These are phyloP conservation scores for Luperina testacea DNA, from an alignment of 2,888 invertebrate genomes.

Conservation along the genomic window DNA sequence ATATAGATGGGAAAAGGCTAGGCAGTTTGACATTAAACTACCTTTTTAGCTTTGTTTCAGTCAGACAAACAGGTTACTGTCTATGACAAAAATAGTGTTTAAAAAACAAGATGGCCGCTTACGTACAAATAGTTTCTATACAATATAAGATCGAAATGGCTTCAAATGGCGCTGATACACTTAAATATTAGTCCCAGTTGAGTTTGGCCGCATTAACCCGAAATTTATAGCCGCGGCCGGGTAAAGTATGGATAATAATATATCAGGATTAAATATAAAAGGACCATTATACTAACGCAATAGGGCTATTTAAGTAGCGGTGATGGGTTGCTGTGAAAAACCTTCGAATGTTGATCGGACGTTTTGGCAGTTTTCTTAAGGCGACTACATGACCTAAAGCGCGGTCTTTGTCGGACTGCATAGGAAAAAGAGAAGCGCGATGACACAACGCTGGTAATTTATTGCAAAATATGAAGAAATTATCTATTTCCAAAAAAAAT, in stretches of 20 bases:
- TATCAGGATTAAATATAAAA: conserved; percentile 63
- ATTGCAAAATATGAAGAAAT: no score
- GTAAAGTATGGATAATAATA: conserved; percentile 63
- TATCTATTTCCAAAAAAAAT: no score
- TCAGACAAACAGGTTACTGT: not conserved
- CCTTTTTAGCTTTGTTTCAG: not conserved
- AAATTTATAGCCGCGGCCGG: conserved; percentile 50
- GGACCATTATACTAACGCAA: conserved; percentile 44
- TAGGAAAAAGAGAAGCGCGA: no score
- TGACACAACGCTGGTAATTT: no score
- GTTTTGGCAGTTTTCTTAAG: not conserved
- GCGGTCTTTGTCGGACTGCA: no score
- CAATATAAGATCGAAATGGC: conserved; percentile 42
- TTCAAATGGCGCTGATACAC: conserved; percentile 54
- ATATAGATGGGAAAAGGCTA: fast-evolving
- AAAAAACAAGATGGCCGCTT: conserved; percentile 6
- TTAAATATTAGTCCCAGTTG: conserved; percentile 62
- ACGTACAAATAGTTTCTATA: conserved; percentile 22
- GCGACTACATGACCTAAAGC: no score
- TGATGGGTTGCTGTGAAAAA: not conserved
- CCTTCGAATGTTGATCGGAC: not conserved
- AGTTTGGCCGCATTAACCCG: conserved; percentile 56
- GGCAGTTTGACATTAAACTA: no score
- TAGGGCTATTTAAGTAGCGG: conserved; percentile 15
- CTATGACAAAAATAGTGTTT: not conserved